Base-by-base conservation (phyloP, 1,140 invertebrate genomes). In the Potamilus streckersoni region DNA sequence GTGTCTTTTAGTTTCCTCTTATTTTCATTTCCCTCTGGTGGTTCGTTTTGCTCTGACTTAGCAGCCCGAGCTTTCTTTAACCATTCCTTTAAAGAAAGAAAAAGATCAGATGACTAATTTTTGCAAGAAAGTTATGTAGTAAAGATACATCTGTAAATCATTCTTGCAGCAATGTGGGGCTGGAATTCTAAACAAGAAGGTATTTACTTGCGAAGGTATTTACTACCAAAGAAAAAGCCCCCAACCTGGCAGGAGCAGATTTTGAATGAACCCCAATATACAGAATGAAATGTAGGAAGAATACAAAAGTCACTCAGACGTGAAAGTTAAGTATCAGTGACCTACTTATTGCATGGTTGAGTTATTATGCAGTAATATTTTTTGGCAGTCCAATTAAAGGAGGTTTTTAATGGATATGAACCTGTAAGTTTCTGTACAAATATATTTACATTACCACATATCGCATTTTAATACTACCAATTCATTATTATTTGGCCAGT, bases 1-100 rank as follows among this genome's bases (percentile, higher is more conserved):
- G 73, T 69, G 15, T 78, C 74, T 13, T 81, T 68, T 74, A 80
- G 59, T 79, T 87, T 85, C 61, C 83, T 64, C 64, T 82, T 84
- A 57, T 79, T 79, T 13, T 79, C 70, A 38, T 23, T 70, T 14
- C 73, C 72, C 27, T 71, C 64, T 38, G 56, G 16, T 56, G 56
- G 16, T 56, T 77, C 79, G 56, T 65, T 27, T 60, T 76, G 74
- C 57, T 56, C 69, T 38, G 23, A 64, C 11, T 19, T 63, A 57
- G 65, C 49, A 20, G n/a, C 19, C 61, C 83, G 84, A 13, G 82
- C 79, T 70, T 85, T 85, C 59, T 83, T 76, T n/a, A 83, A 67
- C 84, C 84, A 86, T 57, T 77, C 70, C 85, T 86, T 27, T 23
- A 64, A 73, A 60, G 71, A n/a, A 64, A 64, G 80, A n/a, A 38